Percentiles rank a stretch among this genome's conserved stretches.
Evolutionary conservation across 1,140 invertebrate genomes (phyloP).

Genomic region (Trichonephila clavipes): DNA sequence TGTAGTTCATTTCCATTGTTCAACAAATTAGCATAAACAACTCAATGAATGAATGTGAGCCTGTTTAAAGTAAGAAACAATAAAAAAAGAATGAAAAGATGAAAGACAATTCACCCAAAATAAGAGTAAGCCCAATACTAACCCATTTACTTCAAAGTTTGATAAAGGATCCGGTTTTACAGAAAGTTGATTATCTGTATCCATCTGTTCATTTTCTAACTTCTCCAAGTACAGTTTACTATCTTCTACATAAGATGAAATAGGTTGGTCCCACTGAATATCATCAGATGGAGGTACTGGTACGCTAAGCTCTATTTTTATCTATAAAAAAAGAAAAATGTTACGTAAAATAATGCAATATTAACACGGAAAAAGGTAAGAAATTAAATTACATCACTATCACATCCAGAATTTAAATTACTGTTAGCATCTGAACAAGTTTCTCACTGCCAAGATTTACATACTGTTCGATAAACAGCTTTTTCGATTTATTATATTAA

Average conservation of each 20-base stretch:
- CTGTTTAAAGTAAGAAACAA: background rate
- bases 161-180: constrained; percentile 71
- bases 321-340: constrained; percentile 2
- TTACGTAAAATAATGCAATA: background rate
- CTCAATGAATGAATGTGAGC: background rate
- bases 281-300: constrained; percentile 59
- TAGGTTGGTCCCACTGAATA: constrained; percentile 68
- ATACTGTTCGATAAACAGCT: too few relatives aligned
- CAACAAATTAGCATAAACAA: too few relatives aligned
- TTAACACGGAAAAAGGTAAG: too few relatives aligned
- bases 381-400: too few relatives aligned
- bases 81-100: background rate
- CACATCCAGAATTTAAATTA: too few relatives aligned
- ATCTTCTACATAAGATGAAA: constrained; percentile 78
- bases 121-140: background rate
- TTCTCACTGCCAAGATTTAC: too few relatives aligned
- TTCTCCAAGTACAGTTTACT: constrained; percentile 78
- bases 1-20: too few relatives aligned
- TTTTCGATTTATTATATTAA: too few relatives aligned
- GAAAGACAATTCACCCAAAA: background rate
- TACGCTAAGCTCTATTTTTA: constrained; percentile 70
- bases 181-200: constrained; percentile 45
- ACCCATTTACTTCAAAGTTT: constrained; percentile 75
- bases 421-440: too few relatives aligned
- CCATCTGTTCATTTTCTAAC: constrained; percentile 77